A percentile compares a stretch with the other conserved stretches of the same genome.
Conservation (phyloP, 2,888 invertebrate genomes). For the Lasioglossum pauxillum region DNA sequence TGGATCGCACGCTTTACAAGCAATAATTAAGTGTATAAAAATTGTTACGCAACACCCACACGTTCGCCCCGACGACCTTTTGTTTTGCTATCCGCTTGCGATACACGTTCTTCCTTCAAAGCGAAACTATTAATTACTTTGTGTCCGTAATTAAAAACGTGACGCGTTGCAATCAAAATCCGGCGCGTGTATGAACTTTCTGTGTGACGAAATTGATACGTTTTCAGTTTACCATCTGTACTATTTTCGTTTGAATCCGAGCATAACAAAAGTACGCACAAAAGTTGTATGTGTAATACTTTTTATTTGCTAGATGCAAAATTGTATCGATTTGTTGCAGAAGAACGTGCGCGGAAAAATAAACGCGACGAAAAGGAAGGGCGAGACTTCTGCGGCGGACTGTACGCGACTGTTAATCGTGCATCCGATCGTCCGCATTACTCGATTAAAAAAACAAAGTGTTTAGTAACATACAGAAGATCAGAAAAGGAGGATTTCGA, state of each 20-base stretch:
- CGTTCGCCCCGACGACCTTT: background rate
- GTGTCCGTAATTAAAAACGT: background rate
- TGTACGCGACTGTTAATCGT: constrained; percentile 54
- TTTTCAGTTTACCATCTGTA: too few relatives aligned
- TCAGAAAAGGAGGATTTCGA: constrained; percentile 55
- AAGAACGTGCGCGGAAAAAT: background rate
- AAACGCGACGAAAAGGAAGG: background rate
- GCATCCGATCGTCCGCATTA: constrained; percentile 4
- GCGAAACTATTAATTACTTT: background rate
- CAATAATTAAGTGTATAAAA: background rate
- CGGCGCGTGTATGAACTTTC: background rate
- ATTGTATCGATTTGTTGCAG: background rate
- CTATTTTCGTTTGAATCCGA: too few relatives aligned
- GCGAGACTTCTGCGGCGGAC: constrained; percentile 52
- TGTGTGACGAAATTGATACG: background rate
- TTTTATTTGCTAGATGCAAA: too few relatives aligned
- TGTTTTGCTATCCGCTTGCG: background rate
- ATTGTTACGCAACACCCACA: background rate
- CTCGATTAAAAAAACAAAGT: background rate
- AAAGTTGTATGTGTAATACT: too few relatives aligned
- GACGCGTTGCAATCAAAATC: background rate
- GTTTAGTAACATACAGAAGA: constrained; percentile 25
- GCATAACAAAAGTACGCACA: background rate
- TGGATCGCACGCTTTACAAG: background rate
- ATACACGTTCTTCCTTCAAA: background rate